These are phyloP conservation scores for Poicephalus meyeri DNA, from an alignment of 2,113 vertebrate species.

Conservation along the genomic window DNA sequence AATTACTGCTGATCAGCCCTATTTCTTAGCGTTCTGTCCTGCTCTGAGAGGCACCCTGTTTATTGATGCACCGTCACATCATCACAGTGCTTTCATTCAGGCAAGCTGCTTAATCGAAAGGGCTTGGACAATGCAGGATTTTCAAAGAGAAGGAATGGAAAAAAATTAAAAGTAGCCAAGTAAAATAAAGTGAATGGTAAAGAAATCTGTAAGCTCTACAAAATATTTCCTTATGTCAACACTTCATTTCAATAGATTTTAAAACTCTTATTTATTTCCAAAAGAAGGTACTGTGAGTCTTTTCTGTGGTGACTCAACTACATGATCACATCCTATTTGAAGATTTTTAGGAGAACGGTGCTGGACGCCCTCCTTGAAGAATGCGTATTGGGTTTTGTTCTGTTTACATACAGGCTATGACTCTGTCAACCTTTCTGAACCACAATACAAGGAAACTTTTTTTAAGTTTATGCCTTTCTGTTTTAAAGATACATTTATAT, in stretches of 20 bases:
- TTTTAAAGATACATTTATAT: constrained; percentile 75
- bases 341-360: constrained; percentile 38
- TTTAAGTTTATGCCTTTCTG: constrained; percentile 37
- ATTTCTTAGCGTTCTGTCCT: constrained; percentile 66
- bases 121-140: constrained; percentile 73
- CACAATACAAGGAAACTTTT: constrained; percentile 55
- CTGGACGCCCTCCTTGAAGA: constrained; percentile 22
- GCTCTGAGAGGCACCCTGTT: constrained; percentile 58
- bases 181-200: constrained; percentile 68
- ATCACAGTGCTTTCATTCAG: constrained; percentile 56
- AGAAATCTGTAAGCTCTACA: constrained; percentile 65
- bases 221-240: constrained; percentile 73
- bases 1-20: constrained; percentile 75
- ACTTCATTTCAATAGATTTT: constrained; percentile 66
- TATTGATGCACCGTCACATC: constrained; percentile 63
- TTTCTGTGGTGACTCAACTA: constrained; percentile 32
- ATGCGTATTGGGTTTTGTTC: constrained; percentile 53
- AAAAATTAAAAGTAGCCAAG: constrained; percentile 72
- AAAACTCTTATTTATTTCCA: constrained; percentile 50
- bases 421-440: constrained; percentile 15
- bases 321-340: constrained; percentile 21
- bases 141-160: constrained; percentile 64
- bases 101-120: constrained; percentile 69
- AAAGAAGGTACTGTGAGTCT: constrained; percentile 45
- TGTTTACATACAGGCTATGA: constrained; percentile 35